Evolutionary conservation across 2,113 vertebrate species (phyloP).

Genomic region (Seriola rivoliana): DNA sequence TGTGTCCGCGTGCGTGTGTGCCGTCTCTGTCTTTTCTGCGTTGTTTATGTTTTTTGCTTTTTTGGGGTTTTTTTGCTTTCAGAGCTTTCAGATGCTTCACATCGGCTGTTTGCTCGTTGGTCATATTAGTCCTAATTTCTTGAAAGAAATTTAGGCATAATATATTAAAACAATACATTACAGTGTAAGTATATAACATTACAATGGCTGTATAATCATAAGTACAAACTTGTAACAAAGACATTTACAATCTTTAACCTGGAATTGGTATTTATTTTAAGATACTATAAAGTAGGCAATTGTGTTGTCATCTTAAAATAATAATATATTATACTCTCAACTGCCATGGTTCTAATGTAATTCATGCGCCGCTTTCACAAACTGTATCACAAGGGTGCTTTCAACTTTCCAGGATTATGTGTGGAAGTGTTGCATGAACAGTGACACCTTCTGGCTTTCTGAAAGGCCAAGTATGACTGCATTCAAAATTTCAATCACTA

Average conservation of each 20-base stretch:
- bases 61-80: slow-evolving; percentile 13
- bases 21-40: slow-evolving; percentile 28
- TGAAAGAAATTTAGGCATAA: background rate
- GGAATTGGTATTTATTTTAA: background rate
- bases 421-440: slow-evolving; percentile 77
- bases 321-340: background rate
- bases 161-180: background rate
- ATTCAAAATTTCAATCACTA: slow-evolving; percentile 21
- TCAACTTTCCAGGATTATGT: slow-evolving; percentile 22
- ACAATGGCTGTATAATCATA: too few relatives aligned
- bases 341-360: background rate
- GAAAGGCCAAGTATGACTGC: slow-evolving; percentile 29
- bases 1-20: slow-evolving; percentile 23
- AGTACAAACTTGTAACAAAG: background rate
- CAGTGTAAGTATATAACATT: background rate
- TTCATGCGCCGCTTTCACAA: slow-evolving; percentile 1
- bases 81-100: background rate
- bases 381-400: slow-evolving; percentile 17
- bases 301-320: background rate
- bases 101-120: background rate
- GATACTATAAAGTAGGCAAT: background rate
- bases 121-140: slow-evolving; percentile 13
- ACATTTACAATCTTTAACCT: background rate
- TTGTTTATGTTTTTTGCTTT: background rate
- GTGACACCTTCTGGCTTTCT: slow-evolving; percentile 82